phyloP scores from a whole-genome alignment of 2,888 invertebrate genomes.

The Lathronympha strigana region DNA sequence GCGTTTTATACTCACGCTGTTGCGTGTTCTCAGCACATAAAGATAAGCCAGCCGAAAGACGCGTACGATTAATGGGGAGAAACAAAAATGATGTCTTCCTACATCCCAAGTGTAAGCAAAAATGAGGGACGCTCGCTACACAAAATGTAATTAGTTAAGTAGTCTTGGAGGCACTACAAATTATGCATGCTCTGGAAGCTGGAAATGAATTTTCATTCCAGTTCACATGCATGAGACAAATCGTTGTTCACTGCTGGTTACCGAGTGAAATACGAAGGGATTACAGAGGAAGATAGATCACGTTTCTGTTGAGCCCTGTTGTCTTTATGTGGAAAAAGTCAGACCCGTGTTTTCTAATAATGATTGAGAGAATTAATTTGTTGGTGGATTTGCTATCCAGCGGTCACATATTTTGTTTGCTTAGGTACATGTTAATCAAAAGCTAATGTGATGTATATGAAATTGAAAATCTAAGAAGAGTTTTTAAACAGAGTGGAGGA shows the following conservation, averaged over 20 bases:
- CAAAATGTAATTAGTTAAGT: conserved; percentile 44
- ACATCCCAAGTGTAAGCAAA: conserved; percentile 41
- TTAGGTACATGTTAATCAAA: too few species aligned
- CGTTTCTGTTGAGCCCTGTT: not conserved
- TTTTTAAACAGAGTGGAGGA: too few species aligned
- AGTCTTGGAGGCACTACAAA: conserved; percentile 47
- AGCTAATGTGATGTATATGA: too few species aligned
- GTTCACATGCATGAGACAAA: conserved; percentile 34
- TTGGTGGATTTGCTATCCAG: not conserved
- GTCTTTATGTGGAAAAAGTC: not conserved
- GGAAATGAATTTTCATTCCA: conserved; percentile 45
- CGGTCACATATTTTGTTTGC: too few species aligned
- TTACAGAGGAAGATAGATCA: conserved; percentile 2
- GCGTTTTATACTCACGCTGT: conserved; percentile 50
- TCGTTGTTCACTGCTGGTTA: conserved; percentile 31
- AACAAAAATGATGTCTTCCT: conserved; percentile 65
- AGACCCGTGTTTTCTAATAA: not conserved
- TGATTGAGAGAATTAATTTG: not conserved
- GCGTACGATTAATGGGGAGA: conserved; percentile 67
- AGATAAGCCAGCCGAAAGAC: conserved; percentile 69
- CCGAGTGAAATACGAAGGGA: not conserved
- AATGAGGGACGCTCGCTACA: conserved; percentile 40
- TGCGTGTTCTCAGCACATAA: conserved; percentile 67
- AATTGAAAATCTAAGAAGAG: too few species aligned
- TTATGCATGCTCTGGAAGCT: conserved; percentile 48